These are phyloP conservation scores for Bemisia tabaci DNA, from an alignment of 1,140 invertebrate species.

Conservation along the genomic window DNA sequence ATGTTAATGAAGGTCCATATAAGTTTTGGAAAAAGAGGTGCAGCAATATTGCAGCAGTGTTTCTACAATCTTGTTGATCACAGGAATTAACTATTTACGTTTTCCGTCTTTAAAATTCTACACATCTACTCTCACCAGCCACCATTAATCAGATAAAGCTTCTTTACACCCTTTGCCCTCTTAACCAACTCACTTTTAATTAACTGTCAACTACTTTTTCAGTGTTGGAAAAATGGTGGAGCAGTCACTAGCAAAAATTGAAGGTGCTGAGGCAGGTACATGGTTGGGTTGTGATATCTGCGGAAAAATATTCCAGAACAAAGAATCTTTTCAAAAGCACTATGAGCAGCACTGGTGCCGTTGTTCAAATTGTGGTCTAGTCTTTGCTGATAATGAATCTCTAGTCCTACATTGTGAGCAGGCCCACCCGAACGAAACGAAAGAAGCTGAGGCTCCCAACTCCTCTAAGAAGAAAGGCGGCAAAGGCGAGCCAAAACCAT, in stretches of 20 bases:
- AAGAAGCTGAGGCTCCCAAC: not conserved
- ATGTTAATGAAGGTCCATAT: too few relatives aligned
- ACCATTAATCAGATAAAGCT: too few relatives aligned
- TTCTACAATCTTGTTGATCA: too few relatives aligned
- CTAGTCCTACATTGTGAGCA: not conserved
- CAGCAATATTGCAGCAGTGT: too few relatives aligned
- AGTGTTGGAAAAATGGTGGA: not conserved
- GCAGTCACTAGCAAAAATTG: not conserved
- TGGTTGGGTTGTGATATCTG: not conserved
- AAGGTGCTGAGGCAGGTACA: not conserved
- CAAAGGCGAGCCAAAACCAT: conserved; percentile 16
- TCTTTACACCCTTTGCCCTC: too few relatives aligned
- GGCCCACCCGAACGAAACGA: not conserved
- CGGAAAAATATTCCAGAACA: not conserved
- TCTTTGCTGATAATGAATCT: not conserved
- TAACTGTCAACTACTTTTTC: too few relatives aligned
- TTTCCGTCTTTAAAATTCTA: too few relatives aligned
- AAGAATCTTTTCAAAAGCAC: not conserved
- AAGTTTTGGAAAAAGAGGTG: too few relatives aligned
- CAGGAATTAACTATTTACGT: too few relatives aligned
- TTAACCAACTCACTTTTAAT: too few relatives aligned
- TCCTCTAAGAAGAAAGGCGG: not conserved
- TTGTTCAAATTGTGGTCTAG: not conserved
- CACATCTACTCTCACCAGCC: too few relatives aligned
- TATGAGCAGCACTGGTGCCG: not conserved